Base-by-base conservation (phyloP, 2,888 invertebrate genomes). In the Amphimallon solstitiale region DNA sequence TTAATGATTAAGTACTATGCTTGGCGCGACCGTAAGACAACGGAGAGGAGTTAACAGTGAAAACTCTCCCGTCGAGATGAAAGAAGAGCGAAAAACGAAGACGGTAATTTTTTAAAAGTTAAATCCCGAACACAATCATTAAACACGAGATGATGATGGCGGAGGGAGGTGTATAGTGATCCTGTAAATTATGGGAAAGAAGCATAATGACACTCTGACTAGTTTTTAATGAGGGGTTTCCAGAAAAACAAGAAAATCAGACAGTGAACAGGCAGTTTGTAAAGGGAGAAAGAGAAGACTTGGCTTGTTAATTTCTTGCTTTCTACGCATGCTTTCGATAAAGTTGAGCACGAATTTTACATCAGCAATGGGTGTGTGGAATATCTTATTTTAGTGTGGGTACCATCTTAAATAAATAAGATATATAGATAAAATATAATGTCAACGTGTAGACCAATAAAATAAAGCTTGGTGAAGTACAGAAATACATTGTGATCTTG, bases 181-280 rank as follows among this genome's bases (percentile, higher is more conserved):
- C 65, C 64, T 65, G 71, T 70, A 69, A 70, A 68, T 69, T 71
- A 74, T 73, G 73, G 71, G 75, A 68, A 73, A 72, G 71, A 63
- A 70, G 70, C 70, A 59, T 73, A 75, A 74, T 71, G 74, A 73
- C 72, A 74, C 73, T 69, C 72, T 73, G 73, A 74, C 73, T 74
- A 73, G 74, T 66, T 75, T 75, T 74, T 74, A 75, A 75, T 75
- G 73, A 73, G 64, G 63, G 74, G 74, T 70, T 73, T 70, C 66
- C 52, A 65, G 65, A 35, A 61, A 29, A 46, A 61, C 46, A 21
- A 61, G 48, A 34, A 61, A 61, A 46, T 21, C 48, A 7, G 19
- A n/a, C 34, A 14, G 1, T 1, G 6, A 9, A 29, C 21, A 34
- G 34, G 6, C 15, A 10, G 37, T 38, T 52, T 48, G 21, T 48